Conservation (phyloP, 2,113 vertebrate species). For the Halichoeres trimaculatus region DNA sequence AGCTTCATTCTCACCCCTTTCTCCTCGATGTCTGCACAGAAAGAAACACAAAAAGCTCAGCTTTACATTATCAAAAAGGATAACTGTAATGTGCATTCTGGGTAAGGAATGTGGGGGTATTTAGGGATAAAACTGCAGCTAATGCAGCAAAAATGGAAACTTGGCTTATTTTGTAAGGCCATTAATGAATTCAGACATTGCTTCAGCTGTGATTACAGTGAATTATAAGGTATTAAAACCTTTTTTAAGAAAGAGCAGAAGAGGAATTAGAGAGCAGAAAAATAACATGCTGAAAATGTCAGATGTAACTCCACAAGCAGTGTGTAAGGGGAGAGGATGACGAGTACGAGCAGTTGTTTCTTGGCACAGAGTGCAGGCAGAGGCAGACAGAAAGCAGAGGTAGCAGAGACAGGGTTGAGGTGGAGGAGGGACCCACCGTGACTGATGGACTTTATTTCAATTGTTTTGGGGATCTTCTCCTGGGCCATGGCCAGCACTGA, state of each 20-base stretch:
- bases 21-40: constrained; percentile 92
- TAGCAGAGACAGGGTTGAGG: neutral
- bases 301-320: neutral
- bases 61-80: no score
- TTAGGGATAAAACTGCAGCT: neutral
- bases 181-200: neutral
- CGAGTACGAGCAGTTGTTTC: neutral
- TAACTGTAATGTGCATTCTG: no score
- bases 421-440: constrained; percentile 83
- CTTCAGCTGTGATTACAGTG: neutral
- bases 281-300: neutral
- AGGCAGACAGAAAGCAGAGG: neutral
- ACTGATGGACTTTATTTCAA: constrained; percentile 98
- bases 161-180: neutral
- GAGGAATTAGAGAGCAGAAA: neutral
- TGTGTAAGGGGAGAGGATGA: neutral
- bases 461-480: constrained; percentile 96
- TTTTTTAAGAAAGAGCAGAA: neutral
- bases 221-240: neutral
- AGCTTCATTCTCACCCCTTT: constrained; percentile 98
- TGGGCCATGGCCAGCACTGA: constrained; percentile 89
- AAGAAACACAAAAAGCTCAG: constrained; percentile 9
- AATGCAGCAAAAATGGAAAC: neutral
- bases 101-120: neutral
- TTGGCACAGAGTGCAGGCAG: neutral